Evolutionary conservation across 2,113 vertebrate genomes (phyloP).

Genomic region (Hepsetus odoe): DNA sequence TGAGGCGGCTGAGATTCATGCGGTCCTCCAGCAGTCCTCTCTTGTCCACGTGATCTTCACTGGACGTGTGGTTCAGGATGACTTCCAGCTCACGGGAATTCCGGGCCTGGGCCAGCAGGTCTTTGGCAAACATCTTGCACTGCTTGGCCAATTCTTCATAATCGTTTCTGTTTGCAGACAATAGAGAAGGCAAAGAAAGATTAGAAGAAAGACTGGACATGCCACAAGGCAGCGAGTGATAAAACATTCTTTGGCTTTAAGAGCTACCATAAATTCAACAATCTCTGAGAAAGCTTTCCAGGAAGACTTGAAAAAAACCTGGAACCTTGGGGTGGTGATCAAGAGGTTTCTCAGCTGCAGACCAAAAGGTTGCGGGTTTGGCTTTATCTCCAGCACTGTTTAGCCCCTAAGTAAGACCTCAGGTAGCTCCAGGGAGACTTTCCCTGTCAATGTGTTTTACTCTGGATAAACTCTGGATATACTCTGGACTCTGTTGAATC

Average conservation of each 20-base stretch:
- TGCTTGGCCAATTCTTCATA: slow-evolving; percentile 97
- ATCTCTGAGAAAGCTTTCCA: too few relatives aligned
- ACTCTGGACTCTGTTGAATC: too few relatives aligned
- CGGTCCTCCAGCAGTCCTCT: slow-evolving; percentile 94
- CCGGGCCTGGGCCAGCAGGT: slow-evolving; percentile 96
- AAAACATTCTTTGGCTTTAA: background rate
- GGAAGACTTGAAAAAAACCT: too few relatives aligned
- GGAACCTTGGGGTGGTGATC: too few relatives aligned
- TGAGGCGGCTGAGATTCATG: slow-evolving; percentile 97
- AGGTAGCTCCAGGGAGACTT: too few relatives aligned
- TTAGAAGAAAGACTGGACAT: background rate
- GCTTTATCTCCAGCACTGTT: too few relatives aligned
- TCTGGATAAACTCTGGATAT: too few relatives aligned
- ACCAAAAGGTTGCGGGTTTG: too few relatives aligned
- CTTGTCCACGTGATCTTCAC: slow-evolving; percentile 90
- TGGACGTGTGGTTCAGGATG: slow-evolving; percentile 95
- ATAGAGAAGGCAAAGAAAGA: background rate
- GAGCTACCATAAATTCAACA: background rate
- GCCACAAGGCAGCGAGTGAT: background rate
- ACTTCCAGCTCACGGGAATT: slow-evolving; percentile 97
- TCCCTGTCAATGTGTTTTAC: too few relatives aligned
- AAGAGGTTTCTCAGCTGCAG: too few relatives aligned
- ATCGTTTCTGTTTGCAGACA: slow-evolving; percentile 84
- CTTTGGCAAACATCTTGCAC: slow-evolving; percentile 99
- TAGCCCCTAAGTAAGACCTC: too few relatives aligned